A percentile compares a stretch with the other conserved stretches of the same genome.
Conservation (phyloP, 2,888 invertebrate species). For the Synanthedon formicaeformis region DNA sequence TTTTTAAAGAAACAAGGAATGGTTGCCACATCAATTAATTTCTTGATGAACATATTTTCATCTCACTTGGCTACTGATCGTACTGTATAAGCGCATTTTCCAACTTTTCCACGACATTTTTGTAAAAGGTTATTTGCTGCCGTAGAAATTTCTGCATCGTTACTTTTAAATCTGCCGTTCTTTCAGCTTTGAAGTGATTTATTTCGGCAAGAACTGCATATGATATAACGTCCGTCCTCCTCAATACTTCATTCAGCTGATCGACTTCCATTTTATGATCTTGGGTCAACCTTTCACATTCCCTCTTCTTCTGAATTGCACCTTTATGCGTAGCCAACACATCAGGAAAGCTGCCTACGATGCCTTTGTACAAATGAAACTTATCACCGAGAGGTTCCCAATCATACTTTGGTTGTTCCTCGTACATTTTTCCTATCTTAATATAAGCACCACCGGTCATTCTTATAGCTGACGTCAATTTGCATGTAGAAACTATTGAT, state of each 20-base stretch:
- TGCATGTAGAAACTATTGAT: slow-evolving; percentile 72
- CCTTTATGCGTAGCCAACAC: slow-evolving; percentile 90
- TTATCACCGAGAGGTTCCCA: slow-evolving; percentile 93
- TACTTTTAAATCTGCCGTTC: slow-evolving; percentile 85
- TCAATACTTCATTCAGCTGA: slow-evolving; percentile 83
- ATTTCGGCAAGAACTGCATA: slow-evolving; percentile 95
- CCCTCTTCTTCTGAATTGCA: slow-evolving; percentile 88
- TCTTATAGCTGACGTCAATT: slow-evolving; percentile 83
- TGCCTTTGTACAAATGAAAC: slow-evolving; percentile 93
- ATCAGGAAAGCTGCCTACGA: slow-evolving; percentile 91
- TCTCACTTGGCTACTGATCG: slow-evolving; percentile 37
- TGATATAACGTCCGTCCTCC: slow-evolving; percentile 91
- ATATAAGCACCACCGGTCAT: slow-evolving; percentile 91
- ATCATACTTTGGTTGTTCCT: slow-evolving; percentile 90
- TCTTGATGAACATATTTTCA: slow-evolving; percentile 2
- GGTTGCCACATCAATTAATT: neutral
- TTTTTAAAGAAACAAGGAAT: neutral
- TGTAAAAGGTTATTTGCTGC: slow-evolving; percentile 93
- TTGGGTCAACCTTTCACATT: slow-evolving; percentile 83
- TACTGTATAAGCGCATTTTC: slow-evolving; percentile 69
- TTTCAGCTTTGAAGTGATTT: slow-evolving; percentile 90
- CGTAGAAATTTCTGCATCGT: slow-evolving; percentile 88
- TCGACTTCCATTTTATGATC: slow-evolving; percentile 87
- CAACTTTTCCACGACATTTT: slow-evolving; percentile 81
- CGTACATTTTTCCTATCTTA: slow-evolving; percentile 88